A percentile compares a stretch with the other conserved stretches of the same genome.
Evolutionary conservation across 2,797 vertebrate genomes (phyloP).

Genomic region (Acanthopagrus latus): DNA sequence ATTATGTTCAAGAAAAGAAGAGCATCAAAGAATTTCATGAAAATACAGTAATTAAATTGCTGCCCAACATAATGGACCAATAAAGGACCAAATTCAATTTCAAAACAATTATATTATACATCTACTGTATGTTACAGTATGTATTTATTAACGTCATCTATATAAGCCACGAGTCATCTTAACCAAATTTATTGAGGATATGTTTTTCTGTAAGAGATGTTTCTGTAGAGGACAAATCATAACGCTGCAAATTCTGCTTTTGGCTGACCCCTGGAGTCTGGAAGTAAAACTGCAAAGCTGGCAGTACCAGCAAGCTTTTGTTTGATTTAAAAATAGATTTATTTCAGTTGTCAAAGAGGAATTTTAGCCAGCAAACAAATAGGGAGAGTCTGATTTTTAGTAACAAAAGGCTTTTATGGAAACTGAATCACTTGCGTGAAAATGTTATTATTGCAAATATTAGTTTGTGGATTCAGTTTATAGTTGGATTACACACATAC

Average conservation of each 20-base stretch:
- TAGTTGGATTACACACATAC: background rate
- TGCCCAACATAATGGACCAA: background rate
- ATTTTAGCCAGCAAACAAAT: background rate
- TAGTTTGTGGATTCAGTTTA: background rate
- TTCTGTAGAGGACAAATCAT: background rate
- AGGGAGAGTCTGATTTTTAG: background rate
- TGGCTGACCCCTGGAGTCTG: background rate
- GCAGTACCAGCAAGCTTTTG: background rate
- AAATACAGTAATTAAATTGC: background rate
- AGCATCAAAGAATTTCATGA: background rate
- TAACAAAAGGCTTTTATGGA: no score
- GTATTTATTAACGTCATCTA: background rate
- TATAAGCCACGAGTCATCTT: background rate
- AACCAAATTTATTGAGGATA: constrained; percentile 2
- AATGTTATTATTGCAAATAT: background rate
- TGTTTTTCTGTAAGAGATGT: constrained; percentile 33
- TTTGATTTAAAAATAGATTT: background rate
- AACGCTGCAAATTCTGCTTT: background rate
- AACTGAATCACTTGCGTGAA: background rate
- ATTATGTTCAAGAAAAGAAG: background rate
- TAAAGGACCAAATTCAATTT: background rate
- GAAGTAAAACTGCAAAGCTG: background rate
- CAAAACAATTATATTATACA: background rate
- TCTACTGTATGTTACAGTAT: background rate
- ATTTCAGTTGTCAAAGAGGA: background rate